A percentile compares a stretch with the other conserved stretches of the same genome.
Evolutionary conservation across 1,140 invertebrate genomes (phyloP).

Genomic region (Nebria ingens): DNA sequence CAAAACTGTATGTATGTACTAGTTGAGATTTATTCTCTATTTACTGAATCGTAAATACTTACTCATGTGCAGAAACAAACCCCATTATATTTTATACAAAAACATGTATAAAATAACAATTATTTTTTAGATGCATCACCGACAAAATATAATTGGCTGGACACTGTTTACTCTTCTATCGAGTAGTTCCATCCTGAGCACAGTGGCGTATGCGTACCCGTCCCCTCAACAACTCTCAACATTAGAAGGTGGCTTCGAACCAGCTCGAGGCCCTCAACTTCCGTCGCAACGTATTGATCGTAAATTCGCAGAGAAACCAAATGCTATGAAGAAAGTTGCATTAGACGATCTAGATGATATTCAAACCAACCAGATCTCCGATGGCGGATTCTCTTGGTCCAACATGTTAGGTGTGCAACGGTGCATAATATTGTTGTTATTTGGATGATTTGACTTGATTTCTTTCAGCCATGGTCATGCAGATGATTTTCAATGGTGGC

Average conservation of each 20-base stretch:
- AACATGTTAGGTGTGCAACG: slow-evolving; percentile 59
- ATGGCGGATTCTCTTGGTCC: slow-evolving; percentile 70
- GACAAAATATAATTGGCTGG: slow-evolving; percentile 41
- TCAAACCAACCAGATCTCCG: slow-evolving; percentile 66
- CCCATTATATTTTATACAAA: too few relatives aligned
- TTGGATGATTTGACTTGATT: neutral
- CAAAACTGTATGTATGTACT: too few relatives aligned
- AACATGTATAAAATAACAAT: too few relatives aligned
- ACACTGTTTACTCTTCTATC: slow-evolving; percentile 40
- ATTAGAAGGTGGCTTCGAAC: slow-evolving; percentile 18
- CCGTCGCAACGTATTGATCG: slow-evolving; percentile 45
- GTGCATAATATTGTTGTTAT: neutral
- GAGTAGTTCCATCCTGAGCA: slow-evolving; percentile 41
- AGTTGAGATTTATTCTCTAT: too few relatives aligned
- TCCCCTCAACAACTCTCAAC: slow-evolving; percentile 14
- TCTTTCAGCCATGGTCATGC: slow-evolving; percentile 60
- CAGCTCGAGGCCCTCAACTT: slow-evolving; percentile 37
- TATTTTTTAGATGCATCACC: slow-evolving; percentile 34
- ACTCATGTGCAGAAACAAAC: too few relatives aligned
- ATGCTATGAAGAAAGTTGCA: slow-evolving; percentile 75
- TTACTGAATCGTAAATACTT: too few relatives aligned
- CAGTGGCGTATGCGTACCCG: slow-evolving; percentile 43
- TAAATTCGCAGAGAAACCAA: slow-evolving; percentile 79
- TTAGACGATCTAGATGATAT: slow-evolving; percentile 71
- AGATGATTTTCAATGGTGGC: slow-evolving; percentile 66